These are phyloP conservation scores for Phortica variegata DNA, from an alignment of 1,140 invertebrate species.

Conservation along the genomic window DNA sequence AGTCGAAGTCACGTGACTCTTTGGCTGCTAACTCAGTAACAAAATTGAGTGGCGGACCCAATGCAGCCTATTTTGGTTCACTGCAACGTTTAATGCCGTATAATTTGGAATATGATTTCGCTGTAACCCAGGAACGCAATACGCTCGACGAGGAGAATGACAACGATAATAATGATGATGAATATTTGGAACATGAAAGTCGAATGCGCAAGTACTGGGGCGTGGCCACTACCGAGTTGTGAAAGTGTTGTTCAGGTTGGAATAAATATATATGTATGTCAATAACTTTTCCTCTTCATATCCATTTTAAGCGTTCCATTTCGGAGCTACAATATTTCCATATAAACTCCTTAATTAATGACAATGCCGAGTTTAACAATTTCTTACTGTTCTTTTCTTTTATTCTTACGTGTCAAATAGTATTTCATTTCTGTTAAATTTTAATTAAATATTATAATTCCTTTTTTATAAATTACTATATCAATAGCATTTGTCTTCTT, in stretches of 20 bases:
- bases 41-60: conserved; percentile 68
- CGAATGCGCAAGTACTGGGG: conserved; percentile 87
- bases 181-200: conserved; percentile 64
- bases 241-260: too few species aligned
- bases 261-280: too few species aligned
- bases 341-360: too few species aligned
- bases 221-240: conserved; percentile 79
- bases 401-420: conserved; percentile 54
- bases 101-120: conserved; percentile 81
- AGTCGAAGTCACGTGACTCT: conserved; percentile 46
- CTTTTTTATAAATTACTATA: conserved; percentile 26
- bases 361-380: conserved; percentile 1
- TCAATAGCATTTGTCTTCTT: conserved; percentile 25
- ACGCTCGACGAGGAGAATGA: conserved; percentile 67
- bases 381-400: conserved; percentile 19
- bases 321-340: too few species aligned
- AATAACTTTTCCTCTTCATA: too few species aligned
- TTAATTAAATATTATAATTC: conserved; percentile 25
- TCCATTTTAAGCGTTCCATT: too few species aligned
- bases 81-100: conserved; percentile 80
- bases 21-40: conserved; percentile 34
- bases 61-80: conserved; percentile 83
- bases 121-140: conserved; percentile 72
- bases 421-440: conserved; percentile 38
- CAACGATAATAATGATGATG: conserved; percentile 32